These are phyloP conservation scores for Lynx canadensis DNA, from an alignment of 2,113 vertebrate genomes.

Conservation along the genomic window DNA sequence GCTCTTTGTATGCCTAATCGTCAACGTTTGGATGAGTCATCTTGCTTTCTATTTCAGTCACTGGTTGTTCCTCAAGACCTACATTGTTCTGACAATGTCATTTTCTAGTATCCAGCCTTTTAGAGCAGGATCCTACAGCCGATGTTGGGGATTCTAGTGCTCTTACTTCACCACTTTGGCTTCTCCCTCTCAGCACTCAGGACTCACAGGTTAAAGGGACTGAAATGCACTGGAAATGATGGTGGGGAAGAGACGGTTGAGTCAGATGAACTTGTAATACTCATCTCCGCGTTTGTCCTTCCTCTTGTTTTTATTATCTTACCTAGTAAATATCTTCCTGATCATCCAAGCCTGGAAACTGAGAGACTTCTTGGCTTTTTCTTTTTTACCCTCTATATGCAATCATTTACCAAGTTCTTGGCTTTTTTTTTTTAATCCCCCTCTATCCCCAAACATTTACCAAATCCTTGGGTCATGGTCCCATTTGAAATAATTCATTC, in stretches of 20 bases:
- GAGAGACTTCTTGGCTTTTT: neutral
- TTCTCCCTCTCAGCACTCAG: neutral
- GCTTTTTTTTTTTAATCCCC: neutral
- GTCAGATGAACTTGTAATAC: neutral
- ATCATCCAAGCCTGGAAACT: neutral
- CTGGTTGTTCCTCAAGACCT: neutral
- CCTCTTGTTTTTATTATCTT: neutral
- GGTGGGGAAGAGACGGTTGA: neutral
- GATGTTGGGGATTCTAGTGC: neutral
- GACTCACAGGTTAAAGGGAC: neutral
- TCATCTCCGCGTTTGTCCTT: neutral
- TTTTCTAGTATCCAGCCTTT: neutral
- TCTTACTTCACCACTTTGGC: neutral
- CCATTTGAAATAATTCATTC: neutral
- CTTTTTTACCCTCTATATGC: neutral
- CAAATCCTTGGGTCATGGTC: neutral
- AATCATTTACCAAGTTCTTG: neutral
- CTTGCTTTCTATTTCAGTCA: neutral
- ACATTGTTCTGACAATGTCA: neutral
- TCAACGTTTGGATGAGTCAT: neutral
- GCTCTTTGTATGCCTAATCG: accelerated
- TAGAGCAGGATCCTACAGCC: neutral
- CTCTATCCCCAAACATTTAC: neutral
- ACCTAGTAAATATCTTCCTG: neutral
- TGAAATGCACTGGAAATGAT: neutral